These are phyloP conservation scores for Scomber scombrus DNA, from an alignment of 2,113 vertebrate species.

Conservation along the genomic window DNA sequence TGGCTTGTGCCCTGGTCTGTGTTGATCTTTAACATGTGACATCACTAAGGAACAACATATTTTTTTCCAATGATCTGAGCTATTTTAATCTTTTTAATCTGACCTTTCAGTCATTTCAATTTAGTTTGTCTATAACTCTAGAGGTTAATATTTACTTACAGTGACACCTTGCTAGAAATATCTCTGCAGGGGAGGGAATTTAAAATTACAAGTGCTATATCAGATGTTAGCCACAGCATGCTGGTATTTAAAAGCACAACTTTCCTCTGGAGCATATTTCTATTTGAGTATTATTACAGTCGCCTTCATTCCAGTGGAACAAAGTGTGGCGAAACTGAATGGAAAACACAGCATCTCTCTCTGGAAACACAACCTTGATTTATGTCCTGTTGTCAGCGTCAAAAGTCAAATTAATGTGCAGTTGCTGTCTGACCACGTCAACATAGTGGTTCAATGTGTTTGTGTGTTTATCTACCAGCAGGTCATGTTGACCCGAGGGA, in stretches of 20 bases:
- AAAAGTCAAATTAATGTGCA: conserved; percentile 28
- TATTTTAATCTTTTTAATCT: background rate
- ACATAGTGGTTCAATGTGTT: background rate
- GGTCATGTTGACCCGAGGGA: conserved; percentile 39
- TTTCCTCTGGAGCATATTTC: conserved; percentile 12
- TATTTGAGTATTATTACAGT: conserved; percentile 19
- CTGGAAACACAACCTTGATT: conserved; percentile 34
- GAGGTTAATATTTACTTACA: background rate
- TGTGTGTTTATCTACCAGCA: conserved; percentile 2
- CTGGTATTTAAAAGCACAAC: conserved; percentile 37
- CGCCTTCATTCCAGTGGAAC: conserved; percentile 25
- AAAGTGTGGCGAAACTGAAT: conserved; percentile 23
- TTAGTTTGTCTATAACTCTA: background rate
- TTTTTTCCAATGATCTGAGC: background rate
- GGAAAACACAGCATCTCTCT: conserved; percentile 39
- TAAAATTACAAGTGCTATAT: conserved; percentile 36
- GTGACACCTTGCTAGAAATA: background rate
- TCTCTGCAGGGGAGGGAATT: conserved; percentile 15
- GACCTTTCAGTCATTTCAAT: background rate
- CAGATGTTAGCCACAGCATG: background rate
- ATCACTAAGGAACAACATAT: conserved; percentile 27
- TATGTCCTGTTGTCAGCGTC: conserved; percentile 13
- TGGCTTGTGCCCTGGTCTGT: conserved; percentile 24
- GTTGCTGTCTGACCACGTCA: conserved; percentile 1
- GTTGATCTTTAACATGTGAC: conserved; percentile 36